These are phyloP conservation scores for Sturmia bella DNA, from an alignment of 2,888 invertebrate genomes.

Conservation along the genomic window DNA sequence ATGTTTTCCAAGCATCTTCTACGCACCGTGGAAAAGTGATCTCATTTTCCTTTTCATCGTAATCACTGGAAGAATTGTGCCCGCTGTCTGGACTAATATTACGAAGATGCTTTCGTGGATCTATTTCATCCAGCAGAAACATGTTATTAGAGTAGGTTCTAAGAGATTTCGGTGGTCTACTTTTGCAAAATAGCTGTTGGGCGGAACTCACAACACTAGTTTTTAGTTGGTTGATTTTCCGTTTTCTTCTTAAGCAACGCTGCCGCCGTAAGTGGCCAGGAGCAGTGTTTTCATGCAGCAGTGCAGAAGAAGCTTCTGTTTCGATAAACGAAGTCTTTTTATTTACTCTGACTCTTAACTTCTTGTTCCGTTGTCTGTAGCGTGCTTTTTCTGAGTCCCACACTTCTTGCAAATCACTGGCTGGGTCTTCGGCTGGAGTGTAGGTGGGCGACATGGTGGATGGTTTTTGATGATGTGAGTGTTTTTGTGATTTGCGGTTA, in stretches of 20 bases:
- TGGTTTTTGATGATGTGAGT: slow-evolving; percentile 32
- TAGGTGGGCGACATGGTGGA: slow-evolving; percentile 78
- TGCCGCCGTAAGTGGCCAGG: slow-evolving; percentile 75
- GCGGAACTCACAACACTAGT: slow-evolving; percentile 76
- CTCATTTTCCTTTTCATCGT: slow-evolving; percentile 69
- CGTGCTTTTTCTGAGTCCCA: slow-evolving; percentile 76
- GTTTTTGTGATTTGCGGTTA: slow-evolving; percentile 76
- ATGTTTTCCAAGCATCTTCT: slow-evolving; percentile 56
- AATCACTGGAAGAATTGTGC: slow-evolving; percentile 78
- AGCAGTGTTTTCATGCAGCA: slow-evolving; percentile 36
- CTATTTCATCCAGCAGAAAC: slow-evolving; percentile 36
- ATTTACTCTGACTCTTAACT: slow-evolving; percentile 51
- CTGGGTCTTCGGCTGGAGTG: slow-evolving; percentile 81
- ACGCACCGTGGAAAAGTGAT: slow-evolving; percentile 46
- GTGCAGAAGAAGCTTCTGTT: slow-evolving; percentile 78
- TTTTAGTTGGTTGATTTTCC: slow-evolving; percentile 75
- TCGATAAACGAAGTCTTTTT: slow-evolving; percentile 72
- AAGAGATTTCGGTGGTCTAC: neutral
- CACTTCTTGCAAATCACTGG: slow-evolving; percentile 81
- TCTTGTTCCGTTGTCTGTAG: slow-evolving; percentile 67
- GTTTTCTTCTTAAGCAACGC: slow-evolving; percentile 79
- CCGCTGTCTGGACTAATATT: slow-evolving; percentile 80
- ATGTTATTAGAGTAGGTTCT: slow-evolving; percentile 36
- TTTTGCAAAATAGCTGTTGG: slow-evolving; percentile 74
- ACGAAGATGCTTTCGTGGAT: slow-evolving; percentile 33